phyloP scores from a whole-genome alignment of 2,797 vertebrate genomes.

The Hephaestus fuliginosus region DNA sequence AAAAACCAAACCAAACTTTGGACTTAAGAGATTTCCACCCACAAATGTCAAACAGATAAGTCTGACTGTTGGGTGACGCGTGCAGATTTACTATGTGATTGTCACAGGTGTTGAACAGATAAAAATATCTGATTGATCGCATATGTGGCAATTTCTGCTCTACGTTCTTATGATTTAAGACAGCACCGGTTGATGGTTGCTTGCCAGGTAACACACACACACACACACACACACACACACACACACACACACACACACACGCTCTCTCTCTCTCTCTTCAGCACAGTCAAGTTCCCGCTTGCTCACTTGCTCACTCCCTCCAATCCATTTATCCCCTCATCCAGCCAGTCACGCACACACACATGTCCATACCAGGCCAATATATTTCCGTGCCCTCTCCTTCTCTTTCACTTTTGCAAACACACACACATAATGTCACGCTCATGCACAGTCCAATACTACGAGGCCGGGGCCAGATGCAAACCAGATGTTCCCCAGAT shows the following conservation, averaged over 20 bases:
- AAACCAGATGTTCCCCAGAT: conserved; percentile 80
- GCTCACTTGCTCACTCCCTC: neutral
- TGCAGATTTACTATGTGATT: conserved; percentile 12
- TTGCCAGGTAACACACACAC: conserved; percentile 3
- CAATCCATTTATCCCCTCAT: conserved; percentile 19
- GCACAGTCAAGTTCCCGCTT: conserved; percentile 6
- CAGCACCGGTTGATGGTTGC: neutral
- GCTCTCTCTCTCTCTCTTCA: neutral
- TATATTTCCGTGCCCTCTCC: conserved; percentile 50
- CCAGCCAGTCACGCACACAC: conserved; percentile 33
- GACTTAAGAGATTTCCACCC: neutral
- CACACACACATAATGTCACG: conserved; percentile 45
- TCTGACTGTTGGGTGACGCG: neutral
- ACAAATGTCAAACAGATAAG: conserved; percentile 14
- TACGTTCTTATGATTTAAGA: neutral
- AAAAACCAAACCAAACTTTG: neutral
- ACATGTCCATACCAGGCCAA: neutral
- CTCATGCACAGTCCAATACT: conserved; percentile 36
- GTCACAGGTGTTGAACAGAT: conserved; percentile 11
- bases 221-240: neutral
- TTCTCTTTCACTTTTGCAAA: conserved; percentile 2
- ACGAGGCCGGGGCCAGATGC: conserved; percentile 57
- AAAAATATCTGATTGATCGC: neutral
- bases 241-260: neutral
- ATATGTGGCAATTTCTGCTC: neutral